Evolutionary conservation across 1,140 invertebrate species (phyloP), one percentile per base, ranked within the genome.

Genomic region (Lasioglossum albipes): DNA sequence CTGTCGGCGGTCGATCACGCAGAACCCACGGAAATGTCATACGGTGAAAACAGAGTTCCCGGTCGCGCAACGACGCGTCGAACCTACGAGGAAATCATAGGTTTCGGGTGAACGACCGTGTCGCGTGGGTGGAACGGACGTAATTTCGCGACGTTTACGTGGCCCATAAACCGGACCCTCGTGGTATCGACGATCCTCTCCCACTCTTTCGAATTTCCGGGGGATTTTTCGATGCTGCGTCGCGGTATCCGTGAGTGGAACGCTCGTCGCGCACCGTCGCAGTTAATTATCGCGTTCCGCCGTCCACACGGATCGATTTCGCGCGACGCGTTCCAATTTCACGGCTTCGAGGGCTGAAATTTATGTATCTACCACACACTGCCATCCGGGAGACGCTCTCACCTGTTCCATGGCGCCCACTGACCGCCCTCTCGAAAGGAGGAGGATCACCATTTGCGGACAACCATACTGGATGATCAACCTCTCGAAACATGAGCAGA

Each of bases 101-200:
- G 84, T 73, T 85, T 70, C 82, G 70, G 82, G 69, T 81, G 78
- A 85, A 85, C 83, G 84, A 85, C 84, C 82, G 83, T 85, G 84
- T 84, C 84, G 81, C 83, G 84, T 85, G 83, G 84, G 69, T 76
- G 84, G 73, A 84, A 74, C 69, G 54, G 69, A 59, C 52, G 68
- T 64, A 85, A 85, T 85, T 85, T 84, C 73, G 73, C 64, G 36
- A 57, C 84, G 83, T 84, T 84, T 84, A 79, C 75, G 67, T 68
- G 74, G 71, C 71, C 72, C 71, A 36, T 84, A 80, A 84, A 84
- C 69, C 67, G 74, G 71, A 72, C 61, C 69, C 79, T 72, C 69
- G 27, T 64, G 27, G 78, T 71, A 71, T 84, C 71, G 76, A 73
- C 75, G 73, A 82, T 64, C 59, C 74, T 45, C 70, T 31, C 65